A percentile compares a stretch with the other conserved stretches of the same genome.
Conservation (phyloP, 23 tunicate genomes). For the Trididemnum nubilum region DNA sequence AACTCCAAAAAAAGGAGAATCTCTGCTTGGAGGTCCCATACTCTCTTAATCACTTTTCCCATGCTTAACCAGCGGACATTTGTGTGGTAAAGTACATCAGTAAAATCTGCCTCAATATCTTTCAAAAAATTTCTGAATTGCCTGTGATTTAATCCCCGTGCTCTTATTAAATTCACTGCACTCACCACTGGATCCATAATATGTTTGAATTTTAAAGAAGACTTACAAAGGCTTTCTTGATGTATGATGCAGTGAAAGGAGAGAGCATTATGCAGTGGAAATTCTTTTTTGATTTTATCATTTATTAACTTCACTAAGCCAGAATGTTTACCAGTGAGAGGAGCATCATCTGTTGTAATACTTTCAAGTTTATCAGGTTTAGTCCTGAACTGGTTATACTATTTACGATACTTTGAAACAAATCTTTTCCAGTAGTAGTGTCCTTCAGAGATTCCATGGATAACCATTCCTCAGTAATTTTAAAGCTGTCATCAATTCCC, state of each 20-base stretch:
- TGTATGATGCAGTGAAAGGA: conserved; percentile 29
- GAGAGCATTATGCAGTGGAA: neutral
- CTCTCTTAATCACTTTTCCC: conserved; percentile 42
- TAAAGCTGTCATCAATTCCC: conserved; percentile 41
- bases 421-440: conserved; percentile 57
- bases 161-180: conserved; percentile 47
- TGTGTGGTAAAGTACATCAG: conserved; percentile 52
- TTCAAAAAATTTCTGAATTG: conserved; percentile 33
- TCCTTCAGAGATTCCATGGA: conserved; percentile 41
- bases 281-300: conserved; percentile 10
- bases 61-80: conserved; percentile 53
- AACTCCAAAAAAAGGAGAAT: conserved; percentile 32
- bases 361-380: conserved; percentile 17
- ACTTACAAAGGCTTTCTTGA: conserved; percentile 40
- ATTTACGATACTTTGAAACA: conserved; percentile 14
- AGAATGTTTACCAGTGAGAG: conserved; percentile 40
- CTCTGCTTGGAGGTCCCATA: conserved; percentile 30
- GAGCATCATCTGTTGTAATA: conserved; percentile 62
- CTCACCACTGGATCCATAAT: conserved; percentile 26
- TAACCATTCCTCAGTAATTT: conserved; percentile 46
- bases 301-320: conserved; percentile 28
- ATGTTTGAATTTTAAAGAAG: conserved; percentile 35
- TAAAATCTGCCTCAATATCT: conserved; percentile 34
- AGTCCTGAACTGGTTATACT: conserved; percentile 26
- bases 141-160: conserved; percentile 47